Evolutionary conservation across 2,797 vertebrate genomes (phyloP).

Genomic region (Eurystomus glaucurus): DNA sequence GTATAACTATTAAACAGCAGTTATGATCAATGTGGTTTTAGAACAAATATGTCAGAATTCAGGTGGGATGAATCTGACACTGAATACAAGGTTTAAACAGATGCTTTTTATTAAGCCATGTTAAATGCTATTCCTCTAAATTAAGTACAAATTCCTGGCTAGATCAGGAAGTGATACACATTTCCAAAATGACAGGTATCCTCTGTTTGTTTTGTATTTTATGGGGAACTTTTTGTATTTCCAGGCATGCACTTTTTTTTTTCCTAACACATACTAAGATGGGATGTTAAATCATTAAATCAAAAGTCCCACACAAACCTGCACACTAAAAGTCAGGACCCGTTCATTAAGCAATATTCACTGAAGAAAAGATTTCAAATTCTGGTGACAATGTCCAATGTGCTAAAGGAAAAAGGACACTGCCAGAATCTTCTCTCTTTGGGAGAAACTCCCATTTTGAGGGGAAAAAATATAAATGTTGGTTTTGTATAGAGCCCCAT

Average conservation of each 20-base stretch:
- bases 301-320: slow-evolving; percentile 20
- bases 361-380: slow-evolving; percentile 6
- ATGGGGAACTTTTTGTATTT: slow-evolving; percentile 1
- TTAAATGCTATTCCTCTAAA: slow-evolving; percentile 53
- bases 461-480: background rate
- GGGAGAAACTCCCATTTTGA: background rate
- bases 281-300: background rate
- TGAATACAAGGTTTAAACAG: slow-evolving; percentile 60
- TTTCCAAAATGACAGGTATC: slow-evolving; percentile 31
- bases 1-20: slow-evolving; percentile 65
- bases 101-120: slow-evolving; percentile 53
- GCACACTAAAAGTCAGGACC: background rate
- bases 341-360: background rate
- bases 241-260: background rate
- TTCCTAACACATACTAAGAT: background rate
- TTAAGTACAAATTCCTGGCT: slow-evolving; percentile 48
- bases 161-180: slow-evolving; percentile 18
- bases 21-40: slow-evolving; percentile 61
- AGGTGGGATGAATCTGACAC: slow-evolving; percentile 39
- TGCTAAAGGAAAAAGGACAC: background rate
- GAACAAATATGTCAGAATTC: slow-evolving; percentile 44
- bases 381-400: background rate
- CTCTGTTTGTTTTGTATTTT: slow-evolving; percentile 3
- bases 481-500: slow-evolving; percentile 19
- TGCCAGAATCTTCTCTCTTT: background rate